A percentile compares a stretch with the other conserved stretches of the same genome.
These are phyloP conservation scores for Sciurus niger DNA, from an alignment of 2,113 vertebrate species.

Conservation along the genomic window DNA sequence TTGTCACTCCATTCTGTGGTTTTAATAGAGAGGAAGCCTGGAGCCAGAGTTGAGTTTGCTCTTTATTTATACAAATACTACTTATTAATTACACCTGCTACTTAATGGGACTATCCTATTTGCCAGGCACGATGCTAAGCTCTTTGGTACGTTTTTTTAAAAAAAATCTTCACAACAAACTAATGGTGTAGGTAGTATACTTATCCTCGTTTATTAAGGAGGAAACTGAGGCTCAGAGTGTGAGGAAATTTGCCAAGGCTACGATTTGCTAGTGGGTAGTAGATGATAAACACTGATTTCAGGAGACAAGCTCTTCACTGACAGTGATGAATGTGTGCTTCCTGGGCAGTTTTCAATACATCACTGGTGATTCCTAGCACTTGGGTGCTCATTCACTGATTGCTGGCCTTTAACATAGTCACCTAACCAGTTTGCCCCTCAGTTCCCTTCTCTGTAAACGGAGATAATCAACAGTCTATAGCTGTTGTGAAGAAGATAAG, in stretches of 20 bases:
- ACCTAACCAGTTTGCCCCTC: not conserved
- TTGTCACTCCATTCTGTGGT: too few species aligned
- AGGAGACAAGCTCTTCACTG: not conserved
- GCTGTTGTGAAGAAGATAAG: not conserved
- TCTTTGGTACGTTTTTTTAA: not conserved
- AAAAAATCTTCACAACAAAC: not conserved
- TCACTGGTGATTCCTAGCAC: not conserved
- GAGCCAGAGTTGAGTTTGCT: not conserved
- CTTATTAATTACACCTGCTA: not conserved
- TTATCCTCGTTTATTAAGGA: not conserved
- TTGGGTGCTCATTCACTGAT: rapidly evolving
- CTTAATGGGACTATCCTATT: not conserved
- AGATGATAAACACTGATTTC: rapidly evolving
- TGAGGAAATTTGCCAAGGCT: not conserved
- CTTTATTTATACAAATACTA: not conserved
- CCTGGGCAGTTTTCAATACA: not conserved
- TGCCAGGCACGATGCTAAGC: not conserved
- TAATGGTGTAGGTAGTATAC: rapidly evolving
- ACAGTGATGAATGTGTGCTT: not conserved
- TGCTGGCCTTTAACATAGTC: not conserved
- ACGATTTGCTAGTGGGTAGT: not conserved
- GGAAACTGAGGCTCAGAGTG: not conserved
- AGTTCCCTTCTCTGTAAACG: not conserved
- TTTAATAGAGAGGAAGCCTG: not conserved
- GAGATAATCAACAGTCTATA: not conserved